Conservation (phyloP, 64 coral and sea anemone genomes). For the Montipora cactus region DNA sequence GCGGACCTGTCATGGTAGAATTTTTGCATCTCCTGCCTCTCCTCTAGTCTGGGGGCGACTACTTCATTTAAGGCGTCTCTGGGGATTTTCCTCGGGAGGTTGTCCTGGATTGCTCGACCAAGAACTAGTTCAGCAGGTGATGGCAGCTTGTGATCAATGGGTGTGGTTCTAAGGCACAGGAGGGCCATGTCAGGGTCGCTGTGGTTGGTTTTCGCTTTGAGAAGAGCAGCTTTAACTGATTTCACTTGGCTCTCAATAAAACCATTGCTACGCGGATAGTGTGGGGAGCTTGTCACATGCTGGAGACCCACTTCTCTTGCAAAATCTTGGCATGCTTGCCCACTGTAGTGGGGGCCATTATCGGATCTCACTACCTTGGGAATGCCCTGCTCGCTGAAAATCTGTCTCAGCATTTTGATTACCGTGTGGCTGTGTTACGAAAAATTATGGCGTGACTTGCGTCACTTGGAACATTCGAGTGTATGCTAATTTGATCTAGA, state of each 20-base stretch:
- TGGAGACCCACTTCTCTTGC: constrained; percentile 2
- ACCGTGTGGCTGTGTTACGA: constrained; percentile 23
- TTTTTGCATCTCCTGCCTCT: constrained; percentile 67
- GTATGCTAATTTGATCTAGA: too few species aligned
- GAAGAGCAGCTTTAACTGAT: neutral
- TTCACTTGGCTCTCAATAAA: constrained; percentile 64
- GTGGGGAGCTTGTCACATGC: constrained; percentile 42
- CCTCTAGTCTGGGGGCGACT: constrained; percentile 45
- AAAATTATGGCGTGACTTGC: too few species aligned
- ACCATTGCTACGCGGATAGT: constrained; percentile 35
- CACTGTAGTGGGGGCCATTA: constrained; percentile 14
- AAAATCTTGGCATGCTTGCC: constrained; percentile 26
- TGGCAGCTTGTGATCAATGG: neutral
- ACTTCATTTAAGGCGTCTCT: constrained; percentile 30
- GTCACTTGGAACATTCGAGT: too few species aligned
- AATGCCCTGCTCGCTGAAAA: constrained; percentile 67
- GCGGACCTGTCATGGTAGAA: constrained; percentile 60
- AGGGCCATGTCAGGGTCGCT: neutral
- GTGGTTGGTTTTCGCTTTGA: neutral
- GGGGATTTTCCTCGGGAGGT: constrained; percentile 49
- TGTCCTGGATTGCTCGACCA: constrained; percentile 41
- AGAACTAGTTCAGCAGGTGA: constrained; percentile 28
- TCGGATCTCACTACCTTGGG: constrained; percentile 50
- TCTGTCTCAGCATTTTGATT: constrained; percentile 43
- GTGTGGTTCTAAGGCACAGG: neutral